Evolutionary conservation across 2,888 invertebrate genomes (phyloP).

Genomic region (Machimus atricapillus): DNA sequence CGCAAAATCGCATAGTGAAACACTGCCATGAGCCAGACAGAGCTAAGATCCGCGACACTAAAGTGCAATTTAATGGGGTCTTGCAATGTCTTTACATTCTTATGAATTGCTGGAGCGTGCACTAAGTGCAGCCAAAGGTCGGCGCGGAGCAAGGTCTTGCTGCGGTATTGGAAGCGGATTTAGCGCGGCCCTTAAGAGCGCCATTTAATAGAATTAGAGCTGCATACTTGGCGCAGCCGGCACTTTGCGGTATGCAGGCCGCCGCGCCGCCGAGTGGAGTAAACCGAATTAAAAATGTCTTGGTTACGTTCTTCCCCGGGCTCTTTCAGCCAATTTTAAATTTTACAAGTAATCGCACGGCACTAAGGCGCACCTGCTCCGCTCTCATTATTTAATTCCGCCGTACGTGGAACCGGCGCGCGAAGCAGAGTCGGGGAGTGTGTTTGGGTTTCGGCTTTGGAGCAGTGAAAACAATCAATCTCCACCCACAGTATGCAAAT

Average conservation of each 20-base stretch:
- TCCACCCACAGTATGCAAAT: background rate
- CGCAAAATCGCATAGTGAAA: background rate
- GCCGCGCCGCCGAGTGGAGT: background rate
- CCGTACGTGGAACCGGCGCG: background rate
- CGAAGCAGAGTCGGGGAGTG: background rate
- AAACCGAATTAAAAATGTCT: conserved; percentile 10
- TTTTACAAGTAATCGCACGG: conserved; percentile 47
- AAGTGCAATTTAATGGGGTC: background rate
- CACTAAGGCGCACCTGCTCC: conserved; percentile 57
- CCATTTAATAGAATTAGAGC: conserved; percentile 37
- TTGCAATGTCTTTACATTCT: background rate
- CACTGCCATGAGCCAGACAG: background rate
- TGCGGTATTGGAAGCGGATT: conserved; percentile 38
- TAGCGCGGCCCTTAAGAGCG: background rate
- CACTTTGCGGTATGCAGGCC: conserved; percentile 18
- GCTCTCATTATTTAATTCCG: conserved; percentile 53
- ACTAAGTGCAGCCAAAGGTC: background rate
- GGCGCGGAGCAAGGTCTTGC: conserved; percentile 23
- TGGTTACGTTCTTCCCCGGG: background rate
- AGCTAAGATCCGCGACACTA: background rate
- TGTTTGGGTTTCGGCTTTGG: background rate
- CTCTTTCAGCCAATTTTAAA: background rate
- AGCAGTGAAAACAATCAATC: background rate
- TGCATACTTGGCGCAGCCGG: conserved; percentile 24
- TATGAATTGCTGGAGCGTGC: background rate